phyloP scores from a whole-genome alignment of 2,113 vertebrate species.

The Oriolus oriolus region DNA sequence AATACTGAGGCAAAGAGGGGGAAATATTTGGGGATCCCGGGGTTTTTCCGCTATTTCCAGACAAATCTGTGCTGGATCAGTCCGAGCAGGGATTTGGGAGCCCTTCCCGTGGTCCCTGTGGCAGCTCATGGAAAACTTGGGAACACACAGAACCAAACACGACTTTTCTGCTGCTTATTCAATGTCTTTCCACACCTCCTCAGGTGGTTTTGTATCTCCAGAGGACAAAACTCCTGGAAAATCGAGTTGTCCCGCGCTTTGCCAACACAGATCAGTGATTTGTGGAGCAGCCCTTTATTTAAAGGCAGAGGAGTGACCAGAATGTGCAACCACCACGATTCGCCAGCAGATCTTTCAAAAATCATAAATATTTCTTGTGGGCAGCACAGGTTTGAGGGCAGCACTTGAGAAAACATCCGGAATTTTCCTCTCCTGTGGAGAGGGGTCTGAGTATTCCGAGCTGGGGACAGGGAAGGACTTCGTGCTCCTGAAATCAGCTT shows the following conservation, averaged over 20 bases:
- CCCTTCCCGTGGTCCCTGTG: not conserved
- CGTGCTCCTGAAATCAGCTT: not conserved
- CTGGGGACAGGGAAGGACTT: not conserved
- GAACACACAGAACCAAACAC: not conserved
- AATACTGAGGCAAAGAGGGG: not conserved
- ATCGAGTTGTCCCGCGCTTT: not conserved
- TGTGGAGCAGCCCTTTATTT: not conserved
- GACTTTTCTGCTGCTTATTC: not conserved
- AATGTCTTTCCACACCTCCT: not conserved
- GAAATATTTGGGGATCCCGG: not conserved
- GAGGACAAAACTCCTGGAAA: not conserved
- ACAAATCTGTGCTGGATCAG: not conserved
- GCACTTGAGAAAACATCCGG: not conserved
- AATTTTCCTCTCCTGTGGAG: not conserved
- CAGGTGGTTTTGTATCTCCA: not conserved
- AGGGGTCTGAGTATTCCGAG: not conserved
- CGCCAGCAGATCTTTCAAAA: not conserved
- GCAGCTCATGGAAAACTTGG: not conserved
- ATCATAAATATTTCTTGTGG: not conserved
- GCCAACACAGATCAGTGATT: not conserved
- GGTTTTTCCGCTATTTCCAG: not conserved
- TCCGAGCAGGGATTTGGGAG: not conserved
- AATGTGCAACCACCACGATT: not conserved
- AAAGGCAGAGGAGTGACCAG: not conserved
- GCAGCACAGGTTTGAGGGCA: not conserved